These are phyloP conservation scores for Dromaius novaehollandiae DNA, from an alignment of 2,113 vertebrate species.

Conservation along the genomic window DNA sequence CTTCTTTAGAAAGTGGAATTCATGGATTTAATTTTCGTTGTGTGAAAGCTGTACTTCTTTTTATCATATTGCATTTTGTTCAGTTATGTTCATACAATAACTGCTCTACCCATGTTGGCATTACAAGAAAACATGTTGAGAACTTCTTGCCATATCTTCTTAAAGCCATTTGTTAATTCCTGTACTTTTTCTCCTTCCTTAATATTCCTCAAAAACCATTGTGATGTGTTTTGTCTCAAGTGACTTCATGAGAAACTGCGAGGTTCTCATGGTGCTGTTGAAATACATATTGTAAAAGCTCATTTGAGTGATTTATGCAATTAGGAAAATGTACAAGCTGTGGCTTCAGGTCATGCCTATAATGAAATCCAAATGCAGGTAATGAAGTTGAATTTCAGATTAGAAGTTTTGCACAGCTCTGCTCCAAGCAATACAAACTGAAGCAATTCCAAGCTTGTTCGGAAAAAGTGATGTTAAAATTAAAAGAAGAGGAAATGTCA, in stretches of 20 bases:
- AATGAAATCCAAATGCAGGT: constrained; percentile 49
- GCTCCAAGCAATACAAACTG: not conserved
- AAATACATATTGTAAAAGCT: not conserved
- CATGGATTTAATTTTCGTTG: not conserved
- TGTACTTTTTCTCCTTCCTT: not conserved
- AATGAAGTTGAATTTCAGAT: constrained; percentile 9
- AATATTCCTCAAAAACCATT: constrained; percentile 18
- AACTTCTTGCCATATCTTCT: not conserved
- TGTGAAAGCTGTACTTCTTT: not conserved
- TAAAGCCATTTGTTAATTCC: not conserved
- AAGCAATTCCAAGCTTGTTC: constrained; percentile 9
- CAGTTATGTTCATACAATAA: not conserved
- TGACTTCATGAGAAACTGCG: constrained; percentile 33
- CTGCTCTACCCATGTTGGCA: not conserved
- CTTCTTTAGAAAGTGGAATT: not conserved
- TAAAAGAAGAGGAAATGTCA: not conserved
- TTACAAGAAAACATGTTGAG: not conserved
- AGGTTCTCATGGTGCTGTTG: constrained; percentile 37
- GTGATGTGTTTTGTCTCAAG: not conserved
- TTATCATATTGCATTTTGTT: not conserved
- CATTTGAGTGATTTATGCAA: constrained; percentile 6
- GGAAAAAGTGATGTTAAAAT: not conserved
- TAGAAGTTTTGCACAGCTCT: constrained; percentile 11
- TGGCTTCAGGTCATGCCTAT: constrained; percentile 1
- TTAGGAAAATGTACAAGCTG: constrained; percentile 33